Percentiles rank a stretch among this genome's conserved stretches.
These are phyloP conservation scores for Mormyrops attenuatus DNA, from an alignment of 2,797 vertebrate species.

Conservation along the genomic window DNA sequence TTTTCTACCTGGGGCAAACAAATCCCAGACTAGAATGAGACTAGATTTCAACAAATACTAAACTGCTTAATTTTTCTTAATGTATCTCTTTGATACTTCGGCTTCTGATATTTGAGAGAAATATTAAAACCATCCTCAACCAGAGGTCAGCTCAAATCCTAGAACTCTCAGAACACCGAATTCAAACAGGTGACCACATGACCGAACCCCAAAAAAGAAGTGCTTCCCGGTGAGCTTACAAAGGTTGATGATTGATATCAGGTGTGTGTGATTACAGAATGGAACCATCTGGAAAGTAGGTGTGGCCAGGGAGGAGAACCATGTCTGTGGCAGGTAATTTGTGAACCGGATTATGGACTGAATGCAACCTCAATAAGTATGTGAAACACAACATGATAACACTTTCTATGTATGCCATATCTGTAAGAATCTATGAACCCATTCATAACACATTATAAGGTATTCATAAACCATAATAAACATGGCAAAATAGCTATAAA, in stretches of 20 bases:
- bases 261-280: not conserved
- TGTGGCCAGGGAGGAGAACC: not conserved
- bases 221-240: not conserved
- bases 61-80: not conserved
- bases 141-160: not conserved
- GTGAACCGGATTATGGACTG: not conserved
- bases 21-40: not conserved
- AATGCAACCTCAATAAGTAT: not conserved
- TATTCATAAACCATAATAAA: not conserved
- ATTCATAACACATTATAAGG: not conserved
- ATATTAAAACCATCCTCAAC: not conserved
- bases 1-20: not conserved
- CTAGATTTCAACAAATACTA: not conserved
- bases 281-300: constrained; percentile 1
- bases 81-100: not conserved
- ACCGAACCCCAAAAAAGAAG: not conserved
- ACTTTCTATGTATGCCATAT: not conserved
- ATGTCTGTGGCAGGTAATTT: not conserved
- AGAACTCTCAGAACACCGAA: not conserved
- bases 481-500: not conserved
- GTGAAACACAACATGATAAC: not conserved
- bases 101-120: not conserved
- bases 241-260: not conserved
- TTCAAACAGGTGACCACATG: not conserved
- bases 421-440: not conserved